phyloP scores from a whole-genome alignment of 2,888 invertebrate genomes.

The Drosophila borealis region DNA sequence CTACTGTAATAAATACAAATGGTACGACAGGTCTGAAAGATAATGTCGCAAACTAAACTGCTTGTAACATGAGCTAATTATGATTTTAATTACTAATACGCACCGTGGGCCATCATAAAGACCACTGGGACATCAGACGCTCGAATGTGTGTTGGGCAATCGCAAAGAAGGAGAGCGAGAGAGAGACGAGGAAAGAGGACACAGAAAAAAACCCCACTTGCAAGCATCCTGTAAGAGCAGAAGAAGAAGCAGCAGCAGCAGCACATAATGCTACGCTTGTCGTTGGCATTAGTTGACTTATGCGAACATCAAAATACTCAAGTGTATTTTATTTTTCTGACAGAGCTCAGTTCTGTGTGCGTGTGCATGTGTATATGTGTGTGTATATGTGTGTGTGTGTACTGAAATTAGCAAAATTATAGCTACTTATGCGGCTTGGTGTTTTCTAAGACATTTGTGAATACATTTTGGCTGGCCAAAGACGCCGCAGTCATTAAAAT shows the following conservation, averaged over 20 bases:
- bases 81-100: slow-evolving; percentile 62
- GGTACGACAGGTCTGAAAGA: slow-evolving; percentile 10
- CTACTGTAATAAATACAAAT: slow-evolving; percentile 1
- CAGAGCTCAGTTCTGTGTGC: slow-evolving; percentile 2
- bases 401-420: slow-evolving; percentile 74
- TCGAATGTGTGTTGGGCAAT: neutral
- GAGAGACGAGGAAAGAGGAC: too few species aligned
- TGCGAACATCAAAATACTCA: slow-evolving; percentile 34
- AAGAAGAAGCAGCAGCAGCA: neutral
- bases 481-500: slow-evolving; percentile 67
- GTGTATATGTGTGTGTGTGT: slow-evolving; percentile 14
- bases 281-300: slow-evolving; percentile 33
- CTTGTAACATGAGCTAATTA: slow-evolving; percentile 52
- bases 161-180: neutral
- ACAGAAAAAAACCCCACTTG: neutral
- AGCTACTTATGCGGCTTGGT: slow-evolving; percentile 72
- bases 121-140: slow-evolving; percentile 34
- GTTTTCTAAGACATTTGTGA: slow-evolving; percentile 57
- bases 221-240: neutral
- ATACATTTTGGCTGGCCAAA: slow-evolving; percentile 43
- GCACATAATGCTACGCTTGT: neutral
- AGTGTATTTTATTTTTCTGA: slow-evolving; percentile 31
- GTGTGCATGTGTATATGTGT: neutral
- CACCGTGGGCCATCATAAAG: slow-evolving; percentile 49
- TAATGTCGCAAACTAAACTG: slow-evolving; percentile 36